Evolutionary conservation across 1,140 invertebrate species (phyloP).

Genomic region (Hydropsyche tenuis): DNA sequence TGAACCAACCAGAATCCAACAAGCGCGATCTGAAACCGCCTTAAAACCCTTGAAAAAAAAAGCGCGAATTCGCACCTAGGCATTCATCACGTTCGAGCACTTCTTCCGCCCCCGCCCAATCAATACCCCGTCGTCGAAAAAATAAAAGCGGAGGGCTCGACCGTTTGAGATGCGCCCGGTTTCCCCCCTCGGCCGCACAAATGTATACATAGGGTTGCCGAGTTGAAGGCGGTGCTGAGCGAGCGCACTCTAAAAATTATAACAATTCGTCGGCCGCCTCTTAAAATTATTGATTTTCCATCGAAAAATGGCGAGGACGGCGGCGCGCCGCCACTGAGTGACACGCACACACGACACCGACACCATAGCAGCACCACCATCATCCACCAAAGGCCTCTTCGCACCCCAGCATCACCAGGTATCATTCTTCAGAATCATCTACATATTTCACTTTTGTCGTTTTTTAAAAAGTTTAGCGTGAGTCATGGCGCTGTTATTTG

Average conservation of each 20-base stretch:
- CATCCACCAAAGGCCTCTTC: neutral
- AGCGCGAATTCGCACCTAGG: too few relatives aligned
- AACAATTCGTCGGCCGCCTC: slow-evolving; percentile 49
- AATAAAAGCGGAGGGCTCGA: neutral
- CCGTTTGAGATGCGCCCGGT: neutral
- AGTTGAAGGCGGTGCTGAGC: slow-evolving; percentile 12
- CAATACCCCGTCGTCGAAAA: neutral
- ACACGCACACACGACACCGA: slow-evolving; percentile 1
- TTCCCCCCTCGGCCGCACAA: neutral
- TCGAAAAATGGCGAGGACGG: slow-evolving; percentile 45
- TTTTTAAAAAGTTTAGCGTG: neutral
- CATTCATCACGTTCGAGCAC: neutral
- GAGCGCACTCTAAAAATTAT: slow-evolving; percentile 39
- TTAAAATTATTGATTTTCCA: slow-evolving; percentile 51
- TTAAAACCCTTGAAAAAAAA: too few relatives aligned
- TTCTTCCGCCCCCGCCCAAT: neutral
- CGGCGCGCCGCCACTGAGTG: slow-evolving; percentile 2
- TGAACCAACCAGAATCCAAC: too few relatives aligned
- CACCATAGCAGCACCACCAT: neutral
- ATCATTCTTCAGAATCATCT: neutral
- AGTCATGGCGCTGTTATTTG: neutral
- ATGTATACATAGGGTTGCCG: slow-evolving; percentile 5
- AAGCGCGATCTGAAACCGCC: too few relatives aligned
- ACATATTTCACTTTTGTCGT: neutral
- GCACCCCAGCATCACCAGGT: neutral